Conservation (phyloP, 1,140 invertebrate species). For the Stratiolaelaps scimitus region DNA sequence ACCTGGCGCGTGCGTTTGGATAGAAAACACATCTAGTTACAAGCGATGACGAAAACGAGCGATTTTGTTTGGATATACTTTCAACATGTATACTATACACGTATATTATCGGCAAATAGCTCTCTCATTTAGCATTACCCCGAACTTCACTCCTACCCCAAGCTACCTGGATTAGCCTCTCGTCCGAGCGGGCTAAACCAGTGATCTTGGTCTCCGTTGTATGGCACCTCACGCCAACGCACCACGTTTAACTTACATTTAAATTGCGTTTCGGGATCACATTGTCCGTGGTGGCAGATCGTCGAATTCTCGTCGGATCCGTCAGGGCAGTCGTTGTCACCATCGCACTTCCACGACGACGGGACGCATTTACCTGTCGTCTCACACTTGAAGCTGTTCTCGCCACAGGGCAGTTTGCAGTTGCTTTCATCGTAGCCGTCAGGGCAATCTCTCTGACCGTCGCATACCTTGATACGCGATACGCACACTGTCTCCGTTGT, state of each 20-base stretch:
- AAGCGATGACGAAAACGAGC: too few relatives aligned
- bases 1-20: slow-evolving; percentile 53
- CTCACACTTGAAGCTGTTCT: slow-evolving; percentile 84
- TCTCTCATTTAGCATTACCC: too few relatives aligned
- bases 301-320: slow-evolving; percentile 77
- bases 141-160: too few relatives aligned
- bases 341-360: slow-evolving; percentile 76
- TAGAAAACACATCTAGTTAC: slow-evolving; percentile 29
- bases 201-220: neutral
- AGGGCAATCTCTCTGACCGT: slow-evolving; percentile 63
- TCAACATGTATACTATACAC: too few relatives aligned
- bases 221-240: neutral
- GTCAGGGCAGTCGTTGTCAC: slow-evolving; percentile 85
- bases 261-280: slow-evolving; percentile 56
- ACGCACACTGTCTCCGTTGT: slow-evolving; percentile 55
- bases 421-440: slow-evolving; percentile 41
- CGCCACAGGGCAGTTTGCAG: slow-evolving; percentile 51
- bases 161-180: too few relatives aligned
- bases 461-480: slow-evolving; percentile 80
- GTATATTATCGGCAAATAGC: too few relatives aligned
- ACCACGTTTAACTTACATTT: slow-evolving; percentile 32
- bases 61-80: too few relatives aligned
- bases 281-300: slow-evolving; percentile 68
- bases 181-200: too few relatives aligned
- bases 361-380: slow-evolving; percentile 81